Percentiles rank a stretch among this genome's conserved stretches.
These are phyloP conservation scores for Scaptomyza graminum DNA, from an alignment of 1,140 invertebrate genomes.

Conservation along the genomic window DNA sequence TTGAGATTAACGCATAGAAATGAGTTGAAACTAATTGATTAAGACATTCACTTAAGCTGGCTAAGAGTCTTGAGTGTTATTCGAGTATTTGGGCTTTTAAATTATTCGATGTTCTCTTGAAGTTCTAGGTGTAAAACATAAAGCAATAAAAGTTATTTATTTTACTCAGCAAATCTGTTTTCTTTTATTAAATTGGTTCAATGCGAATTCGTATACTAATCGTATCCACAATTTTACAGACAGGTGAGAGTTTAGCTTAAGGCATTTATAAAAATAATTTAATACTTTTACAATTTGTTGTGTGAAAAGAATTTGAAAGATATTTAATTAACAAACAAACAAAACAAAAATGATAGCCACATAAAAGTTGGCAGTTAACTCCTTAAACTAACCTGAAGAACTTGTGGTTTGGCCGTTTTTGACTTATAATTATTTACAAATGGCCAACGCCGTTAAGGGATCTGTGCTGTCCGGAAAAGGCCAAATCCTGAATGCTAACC, in stretches of 20 bases:
- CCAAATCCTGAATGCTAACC: conserved; percentile 61
- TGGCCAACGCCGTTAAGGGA: conserved; percentile 35
- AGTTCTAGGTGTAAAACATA: too few relatives aligned
- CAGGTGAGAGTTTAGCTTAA: background rate
- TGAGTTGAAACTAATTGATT: background rate
- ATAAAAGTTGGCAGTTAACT: conserved; percentile 21
- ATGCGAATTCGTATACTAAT: background rate
- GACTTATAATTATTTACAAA: conserved; percentile 54
- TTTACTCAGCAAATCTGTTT: too few relatives aligned
- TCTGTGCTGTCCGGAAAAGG: conserved; percentile 7
- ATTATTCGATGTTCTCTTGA: background rate
- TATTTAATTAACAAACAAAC: background rate
- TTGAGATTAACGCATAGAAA: background rate
- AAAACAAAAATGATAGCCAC: background rate
- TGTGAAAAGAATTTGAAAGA: conserved; percentile 1
- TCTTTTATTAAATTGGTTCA: too few relatives aligned
- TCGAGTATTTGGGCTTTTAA: too few relatives aligned
- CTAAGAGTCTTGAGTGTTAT: background rate
- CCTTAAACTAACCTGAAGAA: conserved; percentile 34
- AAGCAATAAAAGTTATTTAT: too few relatives aligned
- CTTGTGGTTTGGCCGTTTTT: conserved; percentile 33
- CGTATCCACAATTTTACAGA: too few relatives aligned
- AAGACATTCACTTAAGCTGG: background rate
- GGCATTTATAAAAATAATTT: background rate
- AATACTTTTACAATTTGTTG: background rate